Percentiles rank a stretch among this genome's conserved stretches.
phyloP scores from a whole-genome alignment of 2,113 vertebrate species.

The Corydoras sp. region DNA sequence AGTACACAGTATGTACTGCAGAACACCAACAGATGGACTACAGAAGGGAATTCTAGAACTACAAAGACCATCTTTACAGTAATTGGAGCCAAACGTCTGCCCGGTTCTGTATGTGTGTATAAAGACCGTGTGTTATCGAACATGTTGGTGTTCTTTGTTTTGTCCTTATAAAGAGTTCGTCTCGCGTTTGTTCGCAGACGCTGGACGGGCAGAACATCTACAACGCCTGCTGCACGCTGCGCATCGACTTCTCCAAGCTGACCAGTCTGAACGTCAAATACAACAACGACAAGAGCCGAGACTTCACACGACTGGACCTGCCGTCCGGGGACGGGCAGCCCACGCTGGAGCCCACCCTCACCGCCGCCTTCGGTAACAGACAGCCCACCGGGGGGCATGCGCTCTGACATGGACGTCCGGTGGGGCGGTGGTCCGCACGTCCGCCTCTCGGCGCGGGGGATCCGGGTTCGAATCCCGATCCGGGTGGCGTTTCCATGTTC shows the following conservation, averaged over 20 bases:
- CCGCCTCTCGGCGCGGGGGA: too few species aligned
- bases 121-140: not conserved
- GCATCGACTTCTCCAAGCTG: slow-evolving; percentile 76
- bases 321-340: slow-evolving; percentile 67
- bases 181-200: slow-evolving; percentile 50
- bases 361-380: slow-evolving; percentile 67
- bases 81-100: too few species aligned
- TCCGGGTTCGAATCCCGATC: too few species aligned
- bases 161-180: not conserved
- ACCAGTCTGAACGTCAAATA: slow-evolving; percentile 75
- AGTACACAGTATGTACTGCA: too few species aligned
- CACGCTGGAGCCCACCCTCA: slow-evolving; percentile 53
- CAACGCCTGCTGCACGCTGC: slow-evolving; percentile 71
- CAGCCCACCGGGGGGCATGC: not conserved
- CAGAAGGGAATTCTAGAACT: too few species aligned
- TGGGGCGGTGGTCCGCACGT: too few species aligned
- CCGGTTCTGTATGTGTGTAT: too few species aligned
- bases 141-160: not conserved
- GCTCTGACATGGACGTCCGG: too few species aligned
- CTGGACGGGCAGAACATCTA: slow-evolving; percentile 78
- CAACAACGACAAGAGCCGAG: slow-evolving; percentile 82
- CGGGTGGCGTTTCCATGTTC: too few species aligned
- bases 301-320: slow-evolving; percentile 78
- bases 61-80: too few species aligned
- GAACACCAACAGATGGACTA: too few species aligned